A percentile compares a stretch with the other conserved stretches of the same genome.
Evolutionary conservation across 1,140 invertebrate genomes (phyloP).

Genomic region (Diprion similis): DNA sequence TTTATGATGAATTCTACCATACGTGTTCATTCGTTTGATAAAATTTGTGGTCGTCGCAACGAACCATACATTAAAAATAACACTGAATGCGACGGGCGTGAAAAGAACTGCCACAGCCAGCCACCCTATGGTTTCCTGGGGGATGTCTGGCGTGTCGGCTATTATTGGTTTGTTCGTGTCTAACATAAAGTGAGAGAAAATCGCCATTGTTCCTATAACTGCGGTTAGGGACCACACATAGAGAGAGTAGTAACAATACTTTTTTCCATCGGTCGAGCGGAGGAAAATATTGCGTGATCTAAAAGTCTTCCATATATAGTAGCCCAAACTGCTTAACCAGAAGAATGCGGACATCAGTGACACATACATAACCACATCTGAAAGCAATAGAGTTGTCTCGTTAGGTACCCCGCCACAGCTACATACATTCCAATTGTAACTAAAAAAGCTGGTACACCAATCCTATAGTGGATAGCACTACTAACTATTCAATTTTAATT

Average conservation of each 20-base stretch:
- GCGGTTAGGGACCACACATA: conserved; percentile 80
- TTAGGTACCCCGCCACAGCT: neutral
- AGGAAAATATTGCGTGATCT: conserved; percentile 84
- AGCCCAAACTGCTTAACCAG: conserved; percentile 83
- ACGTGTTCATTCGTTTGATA: conserved; percentile 79
- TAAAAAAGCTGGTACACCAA: no score
- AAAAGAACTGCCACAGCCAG: conserved; percentile 82
- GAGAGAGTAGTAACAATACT: conserved; percentile 84
- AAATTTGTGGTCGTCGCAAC: conserved; percentile 79
- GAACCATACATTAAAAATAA: conserved; percentile 80
- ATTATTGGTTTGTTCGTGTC: conserved; percentile 67
- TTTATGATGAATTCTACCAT: conserved; percentile 85
- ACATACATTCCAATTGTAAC: neutral
- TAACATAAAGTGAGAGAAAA: conserved; percentile 82
- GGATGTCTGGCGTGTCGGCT: conserved; percentile 36
- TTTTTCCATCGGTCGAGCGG: conserved; percentile 79
- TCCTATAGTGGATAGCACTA: no score
- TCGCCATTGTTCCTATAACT: conserved; percentile 72
- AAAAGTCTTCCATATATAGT: conserved; percentile 87
- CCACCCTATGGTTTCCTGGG: conserved; percentile 68
- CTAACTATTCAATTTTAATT: no score
- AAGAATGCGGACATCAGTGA: conserved; percentile 81
- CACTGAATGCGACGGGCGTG: conserved; percentile 77
- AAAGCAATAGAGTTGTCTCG: conserved; percentile 52
- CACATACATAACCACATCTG: conserved; percentile 77